Evolutionary conservation across 2,888 invertebrate species (phyloP).

Genomic region (Plebejus argus): DNA sequence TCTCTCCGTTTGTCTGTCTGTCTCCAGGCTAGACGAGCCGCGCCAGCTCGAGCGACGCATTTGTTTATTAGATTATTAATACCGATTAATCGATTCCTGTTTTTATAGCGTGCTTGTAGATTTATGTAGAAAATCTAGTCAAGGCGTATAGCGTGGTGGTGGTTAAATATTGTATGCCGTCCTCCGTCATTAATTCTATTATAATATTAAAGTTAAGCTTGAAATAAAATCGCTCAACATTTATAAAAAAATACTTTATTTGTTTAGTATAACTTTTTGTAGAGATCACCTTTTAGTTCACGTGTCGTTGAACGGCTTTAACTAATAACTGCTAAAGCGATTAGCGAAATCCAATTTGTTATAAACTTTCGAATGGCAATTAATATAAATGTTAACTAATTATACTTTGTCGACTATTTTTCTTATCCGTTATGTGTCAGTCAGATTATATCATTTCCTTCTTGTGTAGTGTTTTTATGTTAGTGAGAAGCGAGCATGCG

Average conservation of each 20-base stretch:
- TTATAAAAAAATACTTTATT: too few relatives aligned
- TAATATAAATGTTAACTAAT: slow-evolving; percentile 6
- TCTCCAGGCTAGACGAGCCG: too few relatives aligned
- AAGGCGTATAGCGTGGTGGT: neutral
- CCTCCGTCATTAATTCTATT: too few relatives aligned
- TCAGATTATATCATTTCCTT: slow-evolving; percentile 9
- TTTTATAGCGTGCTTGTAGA: neutral
- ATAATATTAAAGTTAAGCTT: too few relatives aligned
- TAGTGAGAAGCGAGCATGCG: neutral
- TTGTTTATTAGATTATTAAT: too few relatives aligned
- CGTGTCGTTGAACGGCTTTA: neutral
- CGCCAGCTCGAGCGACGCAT: too few relatives aligned
- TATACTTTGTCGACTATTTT: neutral
- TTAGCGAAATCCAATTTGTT: slow-evolving; percentile 3
- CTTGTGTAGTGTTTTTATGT: neutral
- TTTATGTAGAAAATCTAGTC: neutral
- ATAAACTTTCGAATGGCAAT: neutral
- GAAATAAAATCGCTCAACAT: too few relatives aligned
- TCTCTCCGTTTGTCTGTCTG: too few relatives aligned
- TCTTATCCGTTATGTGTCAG: neutral
- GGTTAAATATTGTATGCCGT: neutral
- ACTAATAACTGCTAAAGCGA: slow-evolving; percentile 3
- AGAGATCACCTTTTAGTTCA: neutral
- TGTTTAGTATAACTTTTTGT: neutral
- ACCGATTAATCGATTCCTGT: neutral